A percentile compares a stretch with the other conserved stretches of the same genome.
Evolutionary conservation across 1,140 invertebrate species (phyloP).

Genomic region (Drosophila micromelanica): DNA sequence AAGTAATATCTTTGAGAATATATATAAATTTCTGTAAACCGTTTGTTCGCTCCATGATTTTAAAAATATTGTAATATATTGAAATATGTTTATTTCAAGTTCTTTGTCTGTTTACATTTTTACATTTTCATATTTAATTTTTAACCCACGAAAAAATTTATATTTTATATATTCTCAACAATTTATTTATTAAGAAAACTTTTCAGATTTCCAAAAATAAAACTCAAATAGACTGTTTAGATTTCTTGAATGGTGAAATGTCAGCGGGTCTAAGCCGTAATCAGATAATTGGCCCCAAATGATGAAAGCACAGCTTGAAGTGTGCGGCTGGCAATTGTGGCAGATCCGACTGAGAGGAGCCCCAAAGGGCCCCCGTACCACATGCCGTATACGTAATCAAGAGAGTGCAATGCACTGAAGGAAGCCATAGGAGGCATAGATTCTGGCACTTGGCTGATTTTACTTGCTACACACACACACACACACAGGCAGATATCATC

Average conservation of each 20-base stretch:
- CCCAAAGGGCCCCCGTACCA: background rate
- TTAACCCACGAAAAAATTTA: no score
- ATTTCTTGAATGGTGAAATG: background rate
- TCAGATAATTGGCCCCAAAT: slow-evolving; percentile 12
- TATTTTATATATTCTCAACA: no score
- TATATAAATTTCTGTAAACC: no score
- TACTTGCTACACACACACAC: slow-evolving; percentile 8
- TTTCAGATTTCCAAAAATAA: no score
- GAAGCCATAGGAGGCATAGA: slow-evolving; percentile 47
- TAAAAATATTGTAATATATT: no score
- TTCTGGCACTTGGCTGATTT: slow-evolving; percentile 39
- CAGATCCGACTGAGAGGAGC: background rate
- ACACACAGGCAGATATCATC: slow-evolving; percentile 40
- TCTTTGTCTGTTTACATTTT: no score
- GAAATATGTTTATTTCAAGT: no score
- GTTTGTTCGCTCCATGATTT: no score
- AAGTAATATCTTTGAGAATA: no score
- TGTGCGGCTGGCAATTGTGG: slow-evolving; percentile 12
- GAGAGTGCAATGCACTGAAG: slow-evolving; percentile 62
- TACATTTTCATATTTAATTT: no score
- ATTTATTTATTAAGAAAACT: no score
- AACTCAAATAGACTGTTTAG: background rate
- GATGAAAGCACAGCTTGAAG: slow-evolving; percentile 7
- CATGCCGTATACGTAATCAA: slow-evolving; percentile 49
- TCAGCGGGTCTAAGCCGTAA: background rate